Conservation (phyloP, 2,888 invertebrate genomes). For the Drosophila cognata region DNA sequence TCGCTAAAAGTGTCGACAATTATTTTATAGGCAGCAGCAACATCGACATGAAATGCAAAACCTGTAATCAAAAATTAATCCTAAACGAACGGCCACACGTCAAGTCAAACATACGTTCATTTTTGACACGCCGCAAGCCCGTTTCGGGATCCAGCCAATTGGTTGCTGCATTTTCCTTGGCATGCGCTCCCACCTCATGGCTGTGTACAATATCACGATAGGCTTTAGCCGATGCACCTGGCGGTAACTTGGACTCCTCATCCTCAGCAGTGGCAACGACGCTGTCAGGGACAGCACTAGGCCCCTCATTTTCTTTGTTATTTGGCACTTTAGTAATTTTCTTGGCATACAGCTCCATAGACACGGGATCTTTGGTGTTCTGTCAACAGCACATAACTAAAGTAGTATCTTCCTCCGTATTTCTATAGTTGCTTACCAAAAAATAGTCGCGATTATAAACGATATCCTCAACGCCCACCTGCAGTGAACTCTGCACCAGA, state of each 20-base stretch:
- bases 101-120: slow-evolving; percentile 84
- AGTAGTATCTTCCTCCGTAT: too few relatives aligned
- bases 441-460: slow-evolving; percentile 88
- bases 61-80: slow-evolving; percentile 79
- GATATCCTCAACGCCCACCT: slow-evolving; percentile 88
- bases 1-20: slow-evolving; percentile 88
- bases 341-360: slow-evolving; percentile 87
- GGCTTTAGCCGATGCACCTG: slow-evolving; percentile 54
- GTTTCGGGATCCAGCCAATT: slow-evolving; percentile 86
- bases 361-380: slow-evolving; percentile 88
- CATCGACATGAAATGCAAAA: slow-evolving; percentile 90
- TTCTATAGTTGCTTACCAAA: slow-evolving; percentile 84
- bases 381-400: slow-evolving; percentile 75
- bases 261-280: slow-evolving; percentile 10
- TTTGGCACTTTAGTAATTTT: slow-evolving; percentile 85
- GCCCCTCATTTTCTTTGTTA: slow-evolving; percentile 46
- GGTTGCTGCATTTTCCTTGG: slow-evolving; percentile 76
- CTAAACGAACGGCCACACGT: neutral
- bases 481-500: slow-evolving; percentile 87
- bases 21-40: slow-evolving; percentile 88
- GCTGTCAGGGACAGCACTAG: neutral
- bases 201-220: slow-evolving; percentile 78
- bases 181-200: slow-evolving; percentile 77
- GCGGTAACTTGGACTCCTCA: slow-evolving; percentile 38
- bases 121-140: slow-evolving; percentile 87